Evolutionary conservation across 2,113 vertebrate genomes (phyloP).

Genomic region (Cinclus cinclus): DNA sequence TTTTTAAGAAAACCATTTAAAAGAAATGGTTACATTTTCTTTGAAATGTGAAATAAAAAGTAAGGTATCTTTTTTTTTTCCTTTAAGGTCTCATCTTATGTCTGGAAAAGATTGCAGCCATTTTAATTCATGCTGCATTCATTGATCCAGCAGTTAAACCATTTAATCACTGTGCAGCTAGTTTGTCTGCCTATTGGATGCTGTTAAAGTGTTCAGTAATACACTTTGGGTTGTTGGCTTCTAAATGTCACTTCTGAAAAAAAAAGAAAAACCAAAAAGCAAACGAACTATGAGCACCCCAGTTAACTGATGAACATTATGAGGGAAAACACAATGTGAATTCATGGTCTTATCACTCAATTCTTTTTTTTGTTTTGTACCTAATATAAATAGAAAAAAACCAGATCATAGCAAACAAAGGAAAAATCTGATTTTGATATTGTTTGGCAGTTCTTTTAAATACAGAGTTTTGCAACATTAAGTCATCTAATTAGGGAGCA

Average conservation of each 20-base stretch:
- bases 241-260: neutral
- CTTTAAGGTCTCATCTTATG: neutral
- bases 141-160: constrained; percentile 43
- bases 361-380: neutral
- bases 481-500: constrained; percentile 42
- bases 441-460: constrained; percentile 10
- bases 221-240: neutral
- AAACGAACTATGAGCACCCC: neutral
- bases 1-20: neutral
- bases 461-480: constrained; percentile 32
- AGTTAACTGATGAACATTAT: neutral
- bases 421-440: neutral
- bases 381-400: neutral
- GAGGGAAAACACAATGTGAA: neutral
- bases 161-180: constrained; percentile 38
- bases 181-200: neutral
- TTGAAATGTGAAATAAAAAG: constrained; percentile 4
- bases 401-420: neutral
- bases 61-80: neutral
- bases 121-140: constrained; percentile 52
- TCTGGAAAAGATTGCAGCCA: constrained; percentile 38
- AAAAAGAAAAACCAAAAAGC: neutral
- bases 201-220: neutral
- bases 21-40: neutral
- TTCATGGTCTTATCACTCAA: neutral